Base-by-base conservation (phyloP, 2,113 vertebrate species). In the Gymnocephalus cernua region DNA sequence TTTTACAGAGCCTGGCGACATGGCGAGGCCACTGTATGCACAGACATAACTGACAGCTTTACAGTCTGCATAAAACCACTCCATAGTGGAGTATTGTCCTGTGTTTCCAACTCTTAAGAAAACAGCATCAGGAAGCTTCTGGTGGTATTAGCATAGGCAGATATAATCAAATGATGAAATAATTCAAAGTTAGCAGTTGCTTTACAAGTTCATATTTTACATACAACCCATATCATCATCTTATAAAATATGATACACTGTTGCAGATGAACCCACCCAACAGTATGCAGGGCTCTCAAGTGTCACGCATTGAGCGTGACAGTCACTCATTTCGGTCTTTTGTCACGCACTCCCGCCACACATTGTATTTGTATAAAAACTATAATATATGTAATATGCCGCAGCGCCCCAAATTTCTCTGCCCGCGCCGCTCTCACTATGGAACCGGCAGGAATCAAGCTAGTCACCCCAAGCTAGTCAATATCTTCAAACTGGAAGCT, bases 1-100 rank as follows among this genome's bases (percentile, higher is more conserved):
- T 91, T 91, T 90, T 89, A 92, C 89, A 68, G 88, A 89, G 74
- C 10, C 73, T 54, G 65, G 80, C 0, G 23, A 80, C 63, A 67
- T 13, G 74, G 68, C 10, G 76, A 90, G 85, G 87, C 73, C 74
- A 79, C 77, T 53, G 76, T 70, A 67, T 68, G 87, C 47, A 74
- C 77, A 66, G 25, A 77, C 70, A 5, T 90, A 86, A 90, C 78
- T 92, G 93, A 94, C 94, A 93, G 93, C 69, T 94, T 95, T 94
- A 95, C 89, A 84, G 71, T 73, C 58, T 45, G 81, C 89, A 86
- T 94, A 92, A 95, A 93, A 93, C 74, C 71, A 15, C 83, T 89
- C 84, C 68, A 44, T 50, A 80, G 54, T n/a, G 68, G 80, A 88
- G 74, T 63, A 91, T 77, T 89, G 74, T 64, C 47, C 62, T 10